These are phyloP conservation scores for Apocheima hispidaria DNA, from an alignment of 2,888 invertebrate genomes.

Conservation along the genomic window DNA sequence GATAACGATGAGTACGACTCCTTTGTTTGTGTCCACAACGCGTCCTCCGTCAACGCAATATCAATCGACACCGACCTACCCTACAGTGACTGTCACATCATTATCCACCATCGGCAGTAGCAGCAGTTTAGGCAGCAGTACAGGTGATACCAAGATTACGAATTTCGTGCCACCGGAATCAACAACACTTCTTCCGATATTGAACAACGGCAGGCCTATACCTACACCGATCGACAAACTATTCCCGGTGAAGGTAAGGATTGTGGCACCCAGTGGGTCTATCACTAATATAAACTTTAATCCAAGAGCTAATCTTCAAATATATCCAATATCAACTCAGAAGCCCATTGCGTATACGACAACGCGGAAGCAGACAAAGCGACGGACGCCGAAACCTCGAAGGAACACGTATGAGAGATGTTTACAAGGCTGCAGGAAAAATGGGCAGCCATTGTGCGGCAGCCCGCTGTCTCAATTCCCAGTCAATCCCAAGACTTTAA, in stretches of 20 bases:
- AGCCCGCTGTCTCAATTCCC: conserved; percentile 63
- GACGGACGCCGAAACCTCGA: conserved; percentile 61
- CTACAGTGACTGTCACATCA: conserved; percentile 44
- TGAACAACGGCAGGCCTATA: conserved; percentile 4
- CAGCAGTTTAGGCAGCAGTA: conserved; percentile 25
- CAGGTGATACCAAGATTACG: neutral
- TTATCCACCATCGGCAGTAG: conserved; percentile 38
- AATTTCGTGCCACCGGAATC: conserved; percentile 23
- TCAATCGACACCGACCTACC: neutral
- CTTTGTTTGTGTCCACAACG: conserved; percentile 33
- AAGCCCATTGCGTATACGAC: conserved; percentile 39
- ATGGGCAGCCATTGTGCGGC: conserved; percentile 71
- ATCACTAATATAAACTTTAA: conserved; percentile 72
- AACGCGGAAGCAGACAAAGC: conserved; percentile 55
- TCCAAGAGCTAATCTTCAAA: conserved; percentile 40
- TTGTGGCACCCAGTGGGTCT: conserved; percentile 68
- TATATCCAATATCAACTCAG: conserved; percentile 37
- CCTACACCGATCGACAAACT: conserved; percentile 3
- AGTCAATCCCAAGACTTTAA: conserved; percentile 69
- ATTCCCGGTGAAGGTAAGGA: conserved; percentile 63
- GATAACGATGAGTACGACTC: conserved; percentile 15
- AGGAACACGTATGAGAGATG: conserved; percentile 73
- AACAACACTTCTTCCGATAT: conserved; percentile 24
- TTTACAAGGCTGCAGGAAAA: conserved; percentile 66
- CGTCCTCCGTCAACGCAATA: conserved; percentile 26